phyloP scores from a whole-genome alignment of 2,113 vertebrate genomes.

The Brachyhypopomus occidentalis region DNA sequence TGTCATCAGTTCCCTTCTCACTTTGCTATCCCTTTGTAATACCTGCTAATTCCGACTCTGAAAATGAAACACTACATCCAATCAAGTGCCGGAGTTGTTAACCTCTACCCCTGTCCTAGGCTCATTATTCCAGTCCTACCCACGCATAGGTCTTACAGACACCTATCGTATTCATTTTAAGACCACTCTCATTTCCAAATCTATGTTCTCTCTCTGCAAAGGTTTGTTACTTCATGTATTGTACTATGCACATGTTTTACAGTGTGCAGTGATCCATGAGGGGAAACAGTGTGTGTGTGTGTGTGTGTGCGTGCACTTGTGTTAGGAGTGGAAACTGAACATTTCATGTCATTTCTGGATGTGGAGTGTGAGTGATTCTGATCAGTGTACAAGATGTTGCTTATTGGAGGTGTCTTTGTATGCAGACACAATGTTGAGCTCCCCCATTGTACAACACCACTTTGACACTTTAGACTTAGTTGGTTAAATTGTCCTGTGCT shows the following conservation, averaged over 20 bases:
- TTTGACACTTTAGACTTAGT: neutral
- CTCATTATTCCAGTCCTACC: neutral
- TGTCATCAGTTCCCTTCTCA: neutral
- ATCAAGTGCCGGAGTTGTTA: neutral
- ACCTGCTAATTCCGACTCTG: neutral
- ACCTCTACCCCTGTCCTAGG: neutral
- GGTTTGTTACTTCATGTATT: constrained; percentile 35
- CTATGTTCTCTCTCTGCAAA: constrained; percentile 10
- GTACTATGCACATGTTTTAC: neutral
- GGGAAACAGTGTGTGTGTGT: constrained; percentile 18
- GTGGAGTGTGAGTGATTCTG: neutral
- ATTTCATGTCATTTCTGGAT: neutral
- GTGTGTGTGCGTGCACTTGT: neutral
- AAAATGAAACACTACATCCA: constrained; percentile 6
- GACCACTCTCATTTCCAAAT: neutral
- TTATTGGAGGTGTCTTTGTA: constrained; percentile 1
- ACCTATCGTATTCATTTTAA: neutral
- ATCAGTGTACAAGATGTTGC: neutral
- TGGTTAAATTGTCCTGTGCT: neutral
- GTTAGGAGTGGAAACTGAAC: neutral
- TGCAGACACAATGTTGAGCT: neutral
- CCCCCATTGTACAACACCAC: neutral
- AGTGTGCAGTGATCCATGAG: constrained; percentile 12
- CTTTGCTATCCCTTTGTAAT: neutral
- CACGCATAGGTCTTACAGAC: neutral